A percentile compares a stretch with the other conserved stretches of the same genome.
These are phyloP conservation scores for Palythoa caribaeorum DNA, from an alignment of 92 coral and sea anemone genomes.

Conservation along the genomic window DNA sequence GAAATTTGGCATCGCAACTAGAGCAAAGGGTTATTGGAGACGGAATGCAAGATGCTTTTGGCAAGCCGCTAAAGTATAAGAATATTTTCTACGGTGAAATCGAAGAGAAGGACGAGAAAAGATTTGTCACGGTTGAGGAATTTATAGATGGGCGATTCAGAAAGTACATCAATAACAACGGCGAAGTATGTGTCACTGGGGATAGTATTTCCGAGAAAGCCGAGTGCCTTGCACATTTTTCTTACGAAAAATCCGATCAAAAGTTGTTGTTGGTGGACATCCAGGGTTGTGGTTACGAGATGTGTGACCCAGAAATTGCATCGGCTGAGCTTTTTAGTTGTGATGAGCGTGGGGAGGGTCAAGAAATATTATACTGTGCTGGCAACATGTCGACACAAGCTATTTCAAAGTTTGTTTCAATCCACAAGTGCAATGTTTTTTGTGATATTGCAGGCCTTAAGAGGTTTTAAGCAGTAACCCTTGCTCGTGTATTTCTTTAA, in stretches of 20 bases:
- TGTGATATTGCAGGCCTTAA: slow-evolving; percentile 55
- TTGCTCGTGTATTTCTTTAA: too few species aligned
- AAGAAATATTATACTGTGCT: slow-evolving; percentile 54
- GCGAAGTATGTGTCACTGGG: slow-evolving; percentile 49
- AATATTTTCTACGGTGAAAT: slow-evolving; percentile 61
- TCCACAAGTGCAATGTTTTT: slow-evolving; percentile 53
- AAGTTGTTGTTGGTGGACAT: slow-evolving; percentile 72
- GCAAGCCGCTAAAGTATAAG: slow-evolving; percentile 47
- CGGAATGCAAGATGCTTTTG: slow-evolving; percentile 37
- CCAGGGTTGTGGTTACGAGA: slow-evolving; percentile 66
- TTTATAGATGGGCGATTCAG: slow-evolving; percentile 66
- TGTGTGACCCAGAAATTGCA: slow-evolving; percentile 79
- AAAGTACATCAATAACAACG: slow-evolving; percentile 75
- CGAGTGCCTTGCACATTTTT: slow-evolving; percentile 38
- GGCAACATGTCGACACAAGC: slow-evolving; percentile 59
- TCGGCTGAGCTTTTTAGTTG: slow-evolving; percentile 41
- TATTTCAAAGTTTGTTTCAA: slow-evolving; percentile 44
- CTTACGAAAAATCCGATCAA: slow-evolving; percentile 64
- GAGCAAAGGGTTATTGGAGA: slow-evolving; percentile 5
- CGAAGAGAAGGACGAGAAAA: slow-evolving; percentile 38
- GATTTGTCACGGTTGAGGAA: slow-evolving; percentile 69
- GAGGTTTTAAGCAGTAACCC: not conserved
- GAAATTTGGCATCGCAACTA: slow-evolving; percentile 58
- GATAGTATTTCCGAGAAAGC: slow-evolving; percentile 55
- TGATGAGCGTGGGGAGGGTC: slow-evolving; percentile 1